These are phyloP conservation scores for Lasioglossum morio DNA, from an alignment of 2,888 invertebrate species.

Conservation along the genomic window DNA sequence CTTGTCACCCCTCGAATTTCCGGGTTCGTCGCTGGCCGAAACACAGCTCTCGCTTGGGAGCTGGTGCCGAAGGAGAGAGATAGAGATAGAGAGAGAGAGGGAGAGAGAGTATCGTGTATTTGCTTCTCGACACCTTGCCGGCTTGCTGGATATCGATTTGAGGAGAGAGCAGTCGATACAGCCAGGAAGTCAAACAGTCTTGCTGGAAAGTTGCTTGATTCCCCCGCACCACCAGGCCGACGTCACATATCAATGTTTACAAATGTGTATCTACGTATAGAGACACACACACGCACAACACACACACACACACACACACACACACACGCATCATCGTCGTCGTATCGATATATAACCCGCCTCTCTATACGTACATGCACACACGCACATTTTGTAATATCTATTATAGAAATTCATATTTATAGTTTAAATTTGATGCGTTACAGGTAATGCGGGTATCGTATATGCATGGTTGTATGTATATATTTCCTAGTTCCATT, in stretches of 20 bases:
- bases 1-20: slow-evolving; percentile 17
- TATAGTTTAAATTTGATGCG: slow-evolving; percentile 43
- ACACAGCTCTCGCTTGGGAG: slow-evolving; percentile 20
- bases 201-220: slow-evolving; percentile 54
- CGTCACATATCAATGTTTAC: slow-evolving; percentile 47
- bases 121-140: slow-evolving; percentile 45
- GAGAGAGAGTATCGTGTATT: slow-evolving; percentile 42
- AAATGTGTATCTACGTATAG: slow-evolving; percentile 30
- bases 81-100: neutral
- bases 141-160: slow-evolving; percentile 36
- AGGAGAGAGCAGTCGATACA: slow-evolving; percentile 40
- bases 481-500: slow-evolving; percentile 52
- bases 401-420: slow-evolving; percentile 44
- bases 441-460: slow-evolving; percentile 43
- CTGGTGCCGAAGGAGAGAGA: neutral
- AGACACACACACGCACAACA: neutral
- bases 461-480: slow-evolving; percentile 11
- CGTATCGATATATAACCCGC: neutral
- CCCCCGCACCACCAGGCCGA: slow-evolving; percentile 53
- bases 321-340: neutral
- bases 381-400: neutral
- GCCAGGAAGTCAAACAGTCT: slow-evolving; percentile 57
- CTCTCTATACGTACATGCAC: neutral
- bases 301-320: neutral
- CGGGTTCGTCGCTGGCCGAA: slow-evolving; percentile 22